Evolutionary conservation across 2,888 invertebrate species (phyloP), one percentile per base, ranked within the genome.

Genomic region (Drosophila limbata): DNA sequence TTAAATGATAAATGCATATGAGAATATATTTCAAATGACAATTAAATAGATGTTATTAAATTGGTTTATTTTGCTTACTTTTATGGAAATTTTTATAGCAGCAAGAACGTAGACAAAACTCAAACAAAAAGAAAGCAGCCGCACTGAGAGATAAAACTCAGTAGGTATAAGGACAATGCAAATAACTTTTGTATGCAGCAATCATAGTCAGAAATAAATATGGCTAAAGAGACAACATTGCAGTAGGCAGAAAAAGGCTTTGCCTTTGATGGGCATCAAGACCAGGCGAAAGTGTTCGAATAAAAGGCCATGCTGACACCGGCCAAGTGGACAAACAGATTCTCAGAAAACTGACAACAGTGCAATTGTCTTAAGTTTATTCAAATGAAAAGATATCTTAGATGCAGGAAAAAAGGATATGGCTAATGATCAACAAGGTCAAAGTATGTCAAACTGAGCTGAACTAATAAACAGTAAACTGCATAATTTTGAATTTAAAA

Each of bases 1-100:
- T 76, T 71, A 84, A 73, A 88, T 82, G 66, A 61, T 84, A 83
- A 88, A 81, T 83, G 83, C 82, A 85, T 71, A 73, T 71, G 67
- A 63, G 71, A 69, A 79, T 85, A 73, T 82, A 73, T 76, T 77
- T 73, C 40, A 59, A 45, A 73, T 78, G 61, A 56, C 64, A 59
- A 44, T 35, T 35, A 5, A 13, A 5, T 13, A 15, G 15, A 15
- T 17, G 9, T 9, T 11, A 33, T 35, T 28, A 28, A 53, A 13
- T 51, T 15, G 33, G 3, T 3, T 28, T 5, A 5, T 53, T 28
- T 8, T 3, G 31, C 3, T 31, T 10, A 10, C 10, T 10, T 31
- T 31, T 31, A 10, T 31, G 31, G 10, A 31, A 3, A 10, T 31
- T 10, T 28, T 28, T 25, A 25, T 19, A n/a, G n/a, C n/a, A n/a